Percentiles rank a stretch among this genome's conserved stretches.
Evolutionary conservation across 92 coral and sea anemone species (phyloP).

Genomic region (Palythoa caribaeorum): DNA sequence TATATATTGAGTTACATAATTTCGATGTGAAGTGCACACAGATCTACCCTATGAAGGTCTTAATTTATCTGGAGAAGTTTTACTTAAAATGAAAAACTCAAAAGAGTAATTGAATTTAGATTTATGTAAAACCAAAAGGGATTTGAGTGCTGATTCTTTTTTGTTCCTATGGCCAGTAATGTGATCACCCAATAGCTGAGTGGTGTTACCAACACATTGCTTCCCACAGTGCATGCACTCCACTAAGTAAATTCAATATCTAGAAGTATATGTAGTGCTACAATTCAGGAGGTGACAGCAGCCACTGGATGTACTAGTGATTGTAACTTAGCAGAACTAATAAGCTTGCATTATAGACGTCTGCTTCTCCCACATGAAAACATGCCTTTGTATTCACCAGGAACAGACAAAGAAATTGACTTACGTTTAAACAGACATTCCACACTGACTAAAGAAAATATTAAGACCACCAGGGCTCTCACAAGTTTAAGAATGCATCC

Average conservation of each 20-base stretch:
- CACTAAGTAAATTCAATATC: constrained; percentile 3
- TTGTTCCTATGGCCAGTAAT: not conserved
- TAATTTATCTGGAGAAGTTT: not conserved
- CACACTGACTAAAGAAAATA: no score
- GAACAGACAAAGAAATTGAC: not conserved
- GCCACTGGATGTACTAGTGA: not conserved
- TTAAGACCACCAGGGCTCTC: no score
- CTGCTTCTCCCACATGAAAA: not conserved
- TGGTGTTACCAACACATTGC: not conserved
- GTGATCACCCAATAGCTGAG: not conserved
- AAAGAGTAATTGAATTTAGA: not conserved
- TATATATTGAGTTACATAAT: no score
- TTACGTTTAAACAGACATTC: not conserved
- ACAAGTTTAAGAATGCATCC: no score
- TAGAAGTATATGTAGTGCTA: not conserved
- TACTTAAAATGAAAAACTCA: not conserved
- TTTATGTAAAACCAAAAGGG: not conserved
- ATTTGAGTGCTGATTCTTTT: not conserved
- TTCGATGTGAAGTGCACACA: no score
- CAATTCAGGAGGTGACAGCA: not conserved
- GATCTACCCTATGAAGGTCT: no score
- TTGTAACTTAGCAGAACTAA: not conserved
- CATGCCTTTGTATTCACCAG: not conserved
- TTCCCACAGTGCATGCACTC: not conserved
- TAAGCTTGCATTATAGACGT: no score